Base-by-base conservation (phyloP, 2,797 vertebrate species). In the Rhinichthys osculus region DNA sequence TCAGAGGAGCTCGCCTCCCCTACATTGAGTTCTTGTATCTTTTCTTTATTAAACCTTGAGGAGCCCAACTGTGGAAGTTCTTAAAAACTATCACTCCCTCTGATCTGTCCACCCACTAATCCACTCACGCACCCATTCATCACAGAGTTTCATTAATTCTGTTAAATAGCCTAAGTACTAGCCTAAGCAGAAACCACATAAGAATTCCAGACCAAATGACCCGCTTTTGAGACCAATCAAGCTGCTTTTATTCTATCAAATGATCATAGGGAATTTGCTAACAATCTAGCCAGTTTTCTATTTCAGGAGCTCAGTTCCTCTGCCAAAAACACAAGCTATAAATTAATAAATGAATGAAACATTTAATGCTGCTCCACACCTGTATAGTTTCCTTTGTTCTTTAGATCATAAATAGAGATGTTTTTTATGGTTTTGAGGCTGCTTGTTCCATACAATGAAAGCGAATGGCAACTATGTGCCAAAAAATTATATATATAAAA, bases 1-100 rank as follows among this genome's bases (percentile, higher is more conserved):
- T 85, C n/a, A 80, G 50, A 73, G 38, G 35, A 81, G 83, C 59
- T 73, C 21, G 35, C 82, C 54, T 72, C 44, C 40, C 35, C 74
- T 44, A 66, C 38, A 67, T n/a, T 87, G 67, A 74, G 69, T 69
- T 70, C 30, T 59, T 81, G 54, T 59, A 50, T 57, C 83, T 84
- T 76, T 57, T 42, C 59, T 85, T 81, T 85, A 81, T 73, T 85
- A 81, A 85, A 85, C 33, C 78, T 42, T 52, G 57, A 66, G 35
- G 59, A 81, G 57, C 59, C 33, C 40, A 64, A 73, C 30, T 50
- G 57, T 27, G 78, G 70, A 85, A 30, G 57, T 73, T 73, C 69
- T 81, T 64, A 84, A 80, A 80, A 47, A 57, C 10, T 38, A 81
- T 85, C 78, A 54, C n/a, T 33, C 69, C 33, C 33, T 80, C 84